Percentiles rank a stretch among this genome's conserved stretches.
Evolutionary conservation across 2,113 vertebrate species (phyloP).

Genomic region (Channa argus): DNA sequence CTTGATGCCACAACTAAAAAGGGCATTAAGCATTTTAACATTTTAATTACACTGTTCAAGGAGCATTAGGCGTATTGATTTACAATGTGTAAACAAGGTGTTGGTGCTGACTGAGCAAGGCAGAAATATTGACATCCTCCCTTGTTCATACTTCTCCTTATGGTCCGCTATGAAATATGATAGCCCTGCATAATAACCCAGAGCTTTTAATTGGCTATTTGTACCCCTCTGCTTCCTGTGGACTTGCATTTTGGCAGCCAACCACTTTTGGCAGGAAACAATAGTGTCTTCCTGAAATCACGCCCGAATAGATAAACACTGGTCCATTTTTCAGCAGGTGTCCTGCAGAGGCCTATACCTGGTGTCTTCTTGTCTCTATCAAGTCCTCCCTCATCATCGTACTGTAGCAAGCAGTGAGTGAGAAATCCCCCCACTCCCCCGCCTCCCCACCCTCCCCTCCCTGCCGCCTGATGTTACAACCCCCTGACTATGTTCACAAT

Average conservation of each 20-base stretch:
- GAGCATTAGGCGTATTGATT: conserved; percentile 75
- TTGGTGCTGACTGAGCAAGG: conserved; percentile 65
- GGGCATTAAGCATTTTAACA: conserved; percentile 68
- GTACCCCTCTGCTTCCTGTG: conserved; percentile 40
- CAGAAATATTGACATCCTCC: conserved; percentile 66
- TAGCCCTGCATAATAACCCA: conserved; percentile 43
- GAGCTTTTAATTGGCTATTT: conserved; percentile 64
- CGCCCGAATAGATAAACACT: conserved; percentile 31
- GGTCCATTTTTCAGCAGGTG: conserved; percentile 42
- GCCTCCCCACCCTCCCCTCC: neutral
- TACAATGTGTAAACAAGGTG: conserved; percentile 71
- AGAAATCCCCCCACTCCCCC: conserved; percentile 9
- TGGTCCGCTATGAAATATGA: conserved; percentile 55
- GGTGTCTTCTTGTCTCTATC: conserved; percentile 40
- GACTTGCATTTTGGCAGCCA: conserved; percentile 40
- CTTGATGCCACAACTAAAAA: conserved; percentile 52
- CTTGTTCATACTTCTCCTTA: conserved; percentile 38
- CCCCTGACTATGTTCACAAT: conserved; percentile 67
- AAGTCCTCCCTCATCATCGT: neutral
- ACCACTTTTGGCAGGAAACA: conserved; percentile 34
- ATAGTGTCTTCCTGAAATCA: conserved; percentile 24
- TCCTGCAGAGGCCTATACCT: conserved; percentile 27
- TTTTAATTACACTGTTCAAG: conserved; percentile 73
- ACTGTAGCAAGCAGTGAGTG: conserved; percentile 19
- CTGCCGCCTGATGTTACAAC: conserved; percentile 38